Conservation (phyloP, 1,140 invertebrate species). For the Drosophila lacertosa region DNA sequence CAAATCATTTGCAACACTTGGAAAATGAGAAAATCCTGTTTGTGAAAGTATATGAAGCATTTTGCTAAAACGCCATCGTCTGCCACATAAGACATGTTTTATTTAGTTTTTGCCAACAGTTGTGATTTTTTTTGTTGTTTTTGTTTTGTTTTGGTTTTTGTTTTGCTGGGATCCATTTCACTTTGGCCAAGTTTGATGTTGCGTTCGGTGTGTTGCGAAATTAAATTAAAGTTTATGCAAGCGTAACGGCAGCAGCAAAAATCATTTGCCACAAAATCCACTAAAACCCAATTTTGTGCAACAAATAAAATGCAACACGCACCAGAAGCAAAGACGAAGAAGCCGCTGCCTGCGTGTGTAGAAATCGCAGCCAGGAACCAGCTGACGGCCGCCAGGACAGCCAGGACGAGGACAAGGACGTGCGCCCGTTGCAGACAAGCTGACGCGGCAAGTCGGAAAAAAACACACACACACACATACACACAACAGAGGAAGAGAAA, state of each 20-base stretch:
- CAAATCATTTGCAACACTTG: too few species aligned
- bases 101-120: neutral
- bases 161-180: neutral
- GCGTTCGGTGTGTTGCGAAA: constrained; percentile 49
- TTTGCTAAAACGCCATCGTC: neutral
- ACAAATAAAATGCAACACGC: constrained; percentile 74
- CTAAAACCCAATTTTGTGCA: constrained; percentile 77
- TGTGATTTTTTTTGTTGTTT: neutral
- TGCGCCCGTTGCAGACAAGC: constrained; percentile 31
- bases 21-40: too few species aligned
- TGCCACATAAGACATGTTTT: constrained; percentile 9
- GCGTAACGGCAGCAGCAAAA: constrained; percentile 78
- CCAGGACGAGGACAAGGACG: constrained; percentile 31
- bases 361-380: constrained; percentile 27
- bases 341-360: constrained; percentile 19
- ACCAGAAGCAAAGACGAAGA: constrained; percentile 29
- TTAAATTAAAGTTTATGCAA: constrained; percentile 81
- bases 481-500: constrained; percentile 25
- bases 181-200: constrained; percentile 16
- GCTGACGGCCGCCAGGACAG: constrained; percentile 11
- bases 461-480: constrained; percentile 9
- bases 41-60: neutral
- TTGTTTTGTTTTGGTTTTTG: constrained; percentile 6
- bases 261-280: constrained; percentile 81
- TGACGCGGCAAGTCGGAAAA: constrained; percentile 23